A percentile compares a stretch with the other conserved stretches of the same genome.
phyloP scores from a whole-genome alignment of 2,797 vertebrate species.

The Sebastes dallii region DNA sequence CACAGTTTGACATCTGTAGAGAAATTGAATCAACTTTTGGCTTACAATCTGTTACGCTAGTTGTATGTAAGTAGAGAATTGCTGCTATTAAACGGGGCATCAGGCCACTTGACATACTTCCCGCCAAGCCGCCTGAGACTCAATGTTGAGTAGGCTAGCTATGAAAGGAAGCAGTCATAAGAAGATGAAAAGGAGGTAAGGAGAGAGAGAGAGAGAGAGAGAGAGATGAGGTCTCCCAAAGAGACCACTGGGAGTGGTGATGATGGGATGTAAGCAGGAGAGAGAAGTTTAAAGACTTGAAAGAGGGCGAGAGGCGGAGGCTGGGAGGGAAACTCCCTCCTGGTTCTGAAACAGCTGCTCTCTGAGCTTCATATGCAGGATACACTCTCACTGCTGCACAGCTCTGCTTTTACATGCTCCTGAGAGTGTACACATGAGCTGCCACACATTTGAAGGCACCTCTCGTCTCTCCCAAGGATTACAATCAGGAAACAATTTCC shows the following conservation, averaged over 20 bases:
- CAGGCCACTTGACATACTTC: constrained; percentile 11
- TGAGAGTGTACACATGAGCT: not conserved
- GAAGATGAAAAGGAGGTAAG: constrained; percentile 69
- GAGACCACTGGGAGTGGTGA: constrained; percentile 68
- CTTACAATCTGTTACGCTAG: not conserved
- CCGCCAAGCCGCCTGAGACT: constrained; percentile 27
- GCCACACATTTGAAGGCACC: not conserved
- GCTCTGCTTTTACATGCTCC: not conserved
- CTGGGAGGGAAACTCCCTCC: constrained; percentile 74
- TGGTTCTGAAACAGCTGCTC: constrained; percentile 54
- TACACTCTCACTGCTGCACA: constrained; percentile 17
- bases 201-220: constrained; percentile 25
- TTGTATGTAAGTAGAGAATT: not conserved
- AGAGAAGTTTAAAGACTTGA: constrained; percentile 48
- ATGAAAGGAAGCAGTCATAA: constrained; percentile 74
- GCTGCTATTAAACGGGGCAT: constrained; percentile 2
- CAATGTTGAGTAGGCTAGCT: constrained; percentile 4
- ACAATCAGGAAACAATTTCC: constrained; percentile 39
- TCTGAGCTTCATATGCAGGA: constrained; percentile 23
- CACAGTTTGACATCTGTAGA: not conserved
- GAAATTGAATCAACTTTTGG: not conserved
- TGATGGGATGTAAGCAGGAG: constrained; percentile 41
- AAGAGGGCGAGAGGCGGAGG: constrained; percentile 61
- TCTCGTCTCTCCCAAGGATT: constrained; percentile 30
- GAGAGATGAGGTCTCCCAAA: constrained; percentile 59